phyloP scores from a whole-genome alignment of 2,113 vertebrate genomes.

The Chloropsis cyanopogon region DNA sequence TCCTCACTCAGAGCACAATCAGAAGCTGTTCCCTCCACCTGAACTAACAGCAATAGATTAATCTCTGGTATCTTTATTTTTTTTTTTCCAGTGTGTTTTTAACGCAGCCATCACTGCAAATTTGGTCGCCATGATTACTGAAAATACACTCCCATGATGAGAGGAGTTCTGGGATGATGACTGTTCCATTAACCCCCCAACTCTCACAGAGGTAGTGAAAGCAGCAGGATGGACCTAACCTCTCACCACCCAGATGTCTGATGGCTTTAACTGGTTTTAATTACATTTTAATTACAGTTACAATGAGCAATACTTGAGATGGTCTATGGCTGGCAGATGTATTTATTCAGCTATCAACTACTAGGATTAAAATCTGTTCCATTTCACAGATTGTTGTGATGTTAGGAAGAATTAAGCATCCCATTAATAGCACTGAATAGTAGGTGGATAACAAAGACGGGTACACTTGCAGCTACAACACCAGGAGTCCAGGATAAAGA shows the following conservation, averaged over 20 bases:
- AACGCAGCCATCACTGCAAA: neutral
- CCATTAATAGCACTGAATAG: neutral
- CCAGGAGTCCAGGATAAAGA: neutral
- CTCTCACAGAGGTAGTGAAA: neutral
- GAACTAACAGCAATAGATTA: neutral
- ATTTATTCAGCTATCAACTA: conserved; percentile 9
- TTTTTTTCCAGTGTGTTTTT: neutral
- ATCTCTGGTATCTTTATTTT: too few species aligned
- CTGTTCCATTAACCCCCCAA: neutral
- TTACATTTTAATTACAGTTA: neutral
- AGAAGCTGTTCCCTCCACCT: neutral
- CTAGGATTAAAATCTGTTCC: neutral
- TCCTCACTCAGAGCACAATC: neutral
- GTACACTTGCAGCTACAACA: neutral
- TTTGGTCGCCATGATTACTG: neutral
- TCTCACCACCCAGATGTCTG: neutral
- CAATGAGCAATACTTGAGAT: neutral
- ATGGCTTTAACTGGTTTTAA: neutral
- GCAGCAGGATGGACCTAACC: neutral
- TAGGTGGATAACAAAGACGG: neutral
- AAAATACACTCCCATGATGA: neutral
- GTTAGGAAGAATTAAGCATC: neutral
- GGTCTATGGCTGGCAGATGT: neutral
- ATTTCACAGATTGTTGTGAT: neutral
- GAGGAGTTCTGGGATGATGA: neutral